phyloP scores from a whole-genome alignment of 2,113 vertebrate species.

The Rhea pennata region DNA sequence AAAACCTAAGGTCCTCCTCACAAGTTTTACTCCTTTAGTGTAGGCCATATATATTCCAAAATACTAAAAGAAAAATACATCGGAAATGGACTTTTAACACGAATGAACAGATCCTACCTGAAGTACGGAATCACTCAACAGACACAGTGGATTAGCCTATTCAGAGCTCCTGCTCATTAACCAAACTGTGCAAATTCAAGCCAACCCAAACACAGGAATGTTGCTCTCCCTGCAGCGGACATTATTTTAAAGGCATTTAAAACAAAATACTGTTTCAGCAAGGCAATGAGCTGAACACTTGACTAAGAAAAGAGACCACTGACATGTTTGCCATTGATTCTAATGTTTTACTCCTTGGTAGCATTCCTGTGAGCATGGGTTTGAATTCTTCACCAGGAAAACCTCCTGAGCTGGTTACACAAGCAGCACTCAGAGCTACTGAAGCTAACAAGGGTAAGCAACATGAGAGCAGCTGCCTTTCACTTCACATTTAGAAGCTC shows the following conservation, averaged over 20 bases:
- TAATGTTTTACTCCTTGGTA: background rate
- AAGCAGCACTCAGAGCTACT: background rate
- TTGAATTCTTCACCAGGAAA: background rate
- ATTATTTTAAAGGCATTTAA: background rate
- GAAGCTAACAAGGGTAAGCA: slow-evolving; percentile 3
- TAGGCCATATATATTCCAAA: background rate
- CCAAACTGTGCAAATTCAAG: background rate
- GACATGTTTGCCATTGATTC: background rate
- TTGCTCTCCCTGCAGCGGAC: background rate
- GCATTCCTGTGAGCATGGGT: background rate
- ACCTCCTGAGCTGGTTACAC: background rate
- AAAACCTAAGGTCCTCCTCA: background rate
- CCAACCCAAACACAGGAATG: background rate
- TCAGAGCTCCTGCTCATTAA: background rate
- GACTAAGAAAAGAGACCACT: background rate
- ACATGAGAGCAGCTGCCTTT: slow-evolving; percentile 41
- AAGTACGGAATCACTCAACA: background rate
- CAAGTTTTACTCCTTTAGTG: background rate
- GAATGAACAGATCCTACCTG: background rate
- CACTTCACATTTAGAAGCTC: slow-evolving; percentile 45
- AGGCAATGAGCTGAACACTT: background rate
- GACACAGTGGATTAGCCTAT: background rate
- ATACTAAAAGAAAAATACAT: background rate
- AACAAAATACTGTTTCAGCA: background rate
- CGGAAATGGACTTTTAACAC: background rate